Percentiles rank a stretch among this genome's conserved stretches.
Evolutionary conservation across 2,888 invertebrate genomes (phyloP).

Genomic region (Drosophila neonasuta): DNA sequence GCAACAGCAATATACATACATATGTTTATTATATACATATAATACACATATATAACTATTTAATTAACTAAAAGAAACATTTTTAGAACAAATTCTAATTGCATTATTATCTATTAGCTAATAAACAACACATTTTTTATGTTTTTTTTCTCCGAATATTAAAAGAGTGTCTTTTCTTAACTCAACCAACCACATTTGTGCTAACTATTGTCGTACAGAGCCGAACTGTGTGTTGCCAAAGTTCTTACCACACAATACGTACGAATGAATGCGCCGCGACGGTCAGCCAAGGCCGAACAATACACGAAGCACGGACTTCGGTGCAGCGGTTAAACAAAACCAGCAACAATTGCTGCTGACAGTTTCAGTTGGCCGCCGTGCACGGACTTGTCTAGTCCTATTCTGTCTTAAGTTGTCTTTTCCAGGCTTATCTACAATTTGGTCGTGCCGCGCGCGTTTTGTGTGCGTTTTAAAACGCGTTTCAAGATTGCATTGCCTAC

Average conservation of each 20-base stretch:
- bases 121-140: slow-evolving; percentile 67
- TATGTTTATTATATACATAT: slow-evolving; percentile 40
- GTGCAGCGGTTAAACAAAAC: slow-evolving; percentile 66
- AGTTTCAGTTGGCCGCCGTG: slow-evolving; percentile 77
- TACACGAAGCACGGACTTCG: slow-evolving; percentile 57
- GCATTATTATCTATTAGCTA: slow-evolving; percentile 64
- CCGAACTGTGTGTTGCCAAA: slow-evolving; percentile 18
- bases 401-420: slow-evolving; percentile 6
- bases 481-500: slow-evolving; percentile 40
- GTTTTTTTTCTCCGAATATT: slow-evolving; percentile 51
- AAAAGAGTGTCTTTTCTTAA: not conserved
- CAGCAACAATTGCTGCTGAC: slow-evolving; percentile 72
- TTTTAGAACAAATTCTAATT: slow-evolving; percentile 70
- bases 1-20: slow-evolving; percentile 63
- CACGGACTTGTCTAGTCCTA: slow-evolving; percentile 61
- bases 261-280: slow-evolving; percentile 34
- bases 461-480: slow-evolving; percentile 48
- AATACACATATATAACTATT: slow-evolving; percentile 33
- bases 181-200: too few species aligned
- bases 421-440: slow-evolving; percentile 25
- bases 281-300: slow-evolving; percentile 48
- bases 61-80: slow-evolving; percentile 46
- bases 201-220: not conserved
- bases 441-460: slow-evolving; percentile 29
- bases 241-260: slow-evolving; percentile 28